Evolutionary conservation across 2,888 invertebrate species (phyloP), one percentile per base, ranked within the genome.

Genomic region (Brachyopa scutellaris): DNA sequence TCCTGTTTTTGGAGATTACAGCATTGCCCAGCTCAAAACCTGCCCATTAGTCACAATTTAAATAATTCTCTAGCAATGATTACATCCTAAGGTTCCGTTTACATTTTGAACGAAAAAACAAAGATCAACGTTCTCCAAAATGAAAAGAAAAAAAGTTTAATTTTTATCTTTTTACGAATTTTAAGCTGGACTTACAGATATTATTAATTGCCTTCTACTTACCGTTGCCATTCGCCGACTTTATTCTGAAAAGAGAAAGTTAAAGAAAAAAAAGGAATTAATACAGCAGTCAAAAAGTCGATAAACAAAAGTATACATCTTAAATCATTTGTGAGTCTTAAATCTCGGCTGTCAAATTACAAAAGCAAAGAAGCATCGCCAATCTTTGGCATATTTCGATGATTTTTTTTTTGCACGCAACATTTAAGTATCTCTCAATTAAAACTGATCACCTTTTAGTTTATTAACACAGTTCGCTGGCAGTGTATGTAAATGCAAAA

Each of bases 151-250:
- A n/a, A n/a, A n/a, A n/a, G n/a, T n/a, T n/a, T n/a, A n/a, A n/a
- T n/a, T n/a, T n/a, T n/a, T n/a, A n/a, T n/a, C n/a, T n/a, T n/a
- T n/a, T n/a, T n/a, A n/a, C n/a, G n/a, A n/a, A n/a, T n/a, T n/a
- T n/a, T n/a, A n/a, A n/a, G n/a, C n/a, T n/a, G n/a, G n/a, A n/a
- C n/a, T n/a, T n/a, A n/a, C 19, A 40, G 23, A 51, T 47, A 23
- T 40, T 59, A 17, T 53, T 42, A 74, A 45, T 53, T 61, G 40
- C 29, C 51, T 31, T 29, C 29, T 49, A 90, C 90, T 90, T 88
- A 90, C 90, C 90, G 86, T 90, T 91, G 85, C 88, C 89, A 87
- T 90, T 91, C 82, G 89, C 88, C 86, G 90, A 90, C 88, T 91
- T 90, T 87, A 90, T 89, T 90, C 90, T 90, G 91, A 62, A 88